Percentiles rank a stretch among this genome's conserved stretches.
These are phyloP conservation scores for Trematocara zebra DNA, from an alignment of 2,113 vertebrate genomes.

Conservation along the genomic window DNA sequence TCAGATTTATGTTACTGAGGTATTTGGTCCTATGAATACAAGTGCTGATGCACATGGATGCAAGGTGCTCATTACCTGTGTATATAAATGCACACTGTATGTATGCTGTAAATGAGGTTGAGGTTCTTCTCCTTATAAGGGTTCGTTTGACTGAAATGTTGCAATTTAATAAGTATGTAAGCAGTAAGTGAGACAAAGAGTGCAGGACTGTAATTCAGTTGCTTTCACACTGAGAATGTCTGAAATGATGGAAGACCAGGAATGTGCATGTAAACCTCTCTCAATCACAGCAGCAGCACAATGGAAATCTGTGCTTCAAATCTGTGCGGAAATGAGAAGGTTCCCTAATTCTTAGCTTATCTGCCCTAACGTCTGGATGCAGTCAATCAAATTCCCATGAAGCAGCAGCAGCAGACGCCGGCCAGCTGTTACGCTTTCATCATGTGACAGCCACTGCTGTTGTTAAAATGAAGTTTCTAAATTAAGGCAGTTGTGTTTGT, in stretches of 20 bases:
- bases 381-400: constrained; percentile 4
- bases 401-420: neutral
- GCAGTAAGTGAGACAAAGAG: neutral
- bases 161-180: neutral
- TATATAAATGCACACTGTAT: neutral
- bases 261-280: neutral
- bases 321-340: neutral
- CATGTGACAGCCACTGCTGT: constrained; percentile 28
- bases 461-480: neutral
- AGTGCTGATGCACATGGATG: neutral
- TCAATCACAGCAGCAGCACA: neutral
- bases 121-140: neutral
- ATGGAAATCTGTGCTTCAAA: neutral
- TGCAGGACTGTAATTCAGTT: neutral
- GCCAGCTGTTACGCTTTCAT: constrained; percentile 3
- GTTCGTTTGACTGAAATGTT: neutral
- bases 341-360: neutral
- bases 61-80: neutral
- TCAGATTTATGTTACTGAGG: neutral
- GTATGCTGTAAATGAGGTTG: neutral
- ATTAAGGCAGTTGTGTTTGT: neutral
- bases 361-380: neutral
- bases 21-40: neutral
- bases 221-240: neutral
- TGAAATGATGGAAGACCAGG: neutral